These are phyloP conservation scores for Danionella dracula DNA, from an alignment of 2,797 vertebrate species.

Conservation along the genomic window DNA sequence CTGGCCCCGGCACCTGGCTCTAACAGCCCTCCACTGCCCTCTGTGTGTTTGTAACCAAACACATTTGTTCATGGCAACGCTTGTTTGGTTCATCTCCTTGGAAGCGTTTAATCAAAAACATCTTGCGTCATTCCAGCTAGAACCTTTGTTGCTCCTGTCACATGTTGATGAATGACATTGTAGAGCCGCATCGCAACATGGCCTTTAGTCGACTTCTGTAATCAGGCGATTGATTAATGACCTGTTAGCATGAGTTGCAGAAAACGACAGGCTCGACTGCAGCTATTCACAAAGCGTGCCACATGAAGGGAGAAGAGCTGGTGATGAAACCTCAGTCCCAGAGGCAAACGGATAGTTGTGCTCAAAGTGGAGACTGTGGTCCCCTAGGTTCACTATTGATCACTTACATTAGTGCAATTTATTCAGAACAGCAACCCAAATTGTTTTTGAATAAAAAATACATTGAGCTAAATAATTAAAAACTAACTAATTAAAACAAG, in stretches of 20 bases:
- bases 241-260: constrained; percentile 24
- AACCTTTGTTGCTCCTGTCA: constrained; percentile 42
- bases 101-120: constrained; percentile 60
- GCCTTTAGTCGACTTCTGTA: constrained; percentile 20
- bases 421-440: too few species aligned
- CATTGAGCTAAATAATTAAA: too few species aligned
- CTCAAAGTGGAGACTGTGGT: too few species aligned
- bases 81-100: constrained; percentile 61
- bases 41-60: constrained; percentile 71
- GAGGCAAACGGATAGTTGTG: too few species aligned
- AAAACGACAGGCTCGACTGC: background rate
- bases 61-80: constrained; percentile 70
- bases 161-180: constrained; percentile 43
- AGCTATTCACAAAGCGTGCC: constrained; percentile 19
- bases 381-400: too few species aligned
- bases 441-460: too few species aligned
- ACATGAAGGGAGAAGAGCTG: background rate
- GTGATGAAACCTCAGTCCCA: too few species aligned
- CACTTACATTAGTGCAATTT: too few species aligned
- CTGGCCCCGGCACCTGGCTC: constrained; percentile 57
- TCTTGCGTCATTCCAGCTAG: constrained; percentile 44
- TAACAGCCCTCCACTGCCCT: constrained; percentile 44
- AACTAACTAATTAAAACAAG: too few species aligned
- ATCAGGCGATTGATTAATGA: constrained; percentile 44
- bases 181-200: constrained; percentile 9